A percentile compares a stretch with the other conserved stretches of the same genome.
Evolutionary conservation across 2,888 invertebrate species (phyloP).

Genomic region (Gastracanthus pulcherrimus): DNA sequence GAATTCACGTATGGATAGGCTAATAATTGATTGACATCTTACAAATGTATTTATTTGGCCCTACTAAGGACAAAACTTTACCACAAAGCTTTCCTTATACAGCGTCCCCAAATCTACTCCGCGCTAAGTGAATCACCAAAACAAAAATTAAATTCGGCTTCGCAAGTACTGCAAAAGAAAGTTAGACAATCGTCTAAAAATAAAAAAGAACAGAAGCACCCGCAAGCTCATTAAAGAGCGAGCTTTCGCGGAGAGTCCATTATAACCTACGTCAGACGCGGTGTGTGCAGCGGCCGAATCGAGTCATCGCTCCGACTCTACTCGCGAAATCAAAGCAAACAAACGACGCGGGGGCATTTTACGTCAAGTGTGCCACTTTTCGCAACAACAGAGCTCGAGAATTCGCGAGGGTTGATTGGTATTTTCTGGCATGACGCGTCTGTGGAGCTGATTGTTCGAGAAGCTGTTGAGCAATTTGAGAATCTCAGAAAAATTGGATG

Average conservation of each 20-base stretch:
- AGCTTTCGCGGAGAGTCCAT: conserved; percentile 1
- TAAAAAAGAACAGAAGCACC: neutral
- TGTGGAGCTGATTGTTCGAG: neutral
- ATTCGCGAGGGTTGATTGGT: conserved; percentile 1
- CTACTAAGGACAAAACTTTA: neutral
- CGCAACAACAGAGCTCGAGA: neutral
- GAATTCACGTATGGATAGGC: no score
- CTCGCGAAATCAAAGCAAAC: conserved; percentile 49
- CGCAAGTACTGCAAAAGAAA: neutral
- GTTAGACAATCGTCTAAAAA: conserved; percentile 31
- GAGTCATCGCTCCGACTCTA: conserved; percentile 36
- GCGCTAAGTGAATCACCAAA: neutral
- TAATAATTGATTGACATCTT: no score
- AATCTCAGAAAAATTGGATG: no score
- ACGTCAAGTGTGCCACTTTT: conserved; percentile 23
- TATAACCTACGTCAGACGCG: conserved; percentile 24
- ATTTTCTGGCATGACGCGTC: neutral
- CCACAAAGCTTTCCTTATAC: neutral
- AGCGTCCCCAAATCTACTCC: neutral
- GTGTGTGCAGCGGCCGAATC: neutral
- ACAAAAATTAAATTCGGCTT: neutral
- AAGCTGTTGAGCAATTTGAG: neutral
- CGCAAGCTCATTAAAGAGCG: neutral
- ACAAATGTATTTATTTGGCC: no score
- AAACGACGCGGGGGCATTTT: conserved; percentile 20